Percentiles rank a stretch among this genome's conserved stretches.
Conservation (phyloP, 53 echinoderm and acorn worm genomes). For the Mesocentrotus franciscanus region DNA sequence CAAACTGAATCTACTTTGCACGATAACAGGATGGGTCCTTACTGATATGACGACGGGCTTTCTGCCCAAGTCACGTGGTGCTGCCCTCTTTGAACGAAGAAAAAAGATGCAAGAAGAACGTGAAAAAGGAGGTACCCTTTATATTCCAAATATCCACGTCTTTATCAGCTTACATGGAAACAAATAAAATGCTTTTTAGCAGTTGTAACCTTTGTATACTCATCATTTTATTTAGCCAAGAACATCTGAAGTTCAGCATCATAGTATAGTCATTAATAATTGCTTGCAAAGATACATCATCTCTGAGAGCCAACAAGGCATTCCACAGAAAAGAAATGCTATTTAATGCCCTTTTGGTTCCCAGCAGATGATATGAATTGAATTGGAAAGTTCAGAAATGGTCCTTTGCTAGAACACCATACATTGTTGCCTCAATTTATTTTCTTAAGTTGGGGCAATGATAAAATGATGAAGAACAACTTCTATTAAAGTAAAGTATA, state of each 20-base stretch:
- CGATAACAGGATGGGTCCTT: conserved; percentile 56
- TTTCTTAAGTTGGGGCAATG: no score
- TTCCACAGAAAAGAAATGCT: no score
- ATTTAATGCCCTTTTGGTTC: no score
- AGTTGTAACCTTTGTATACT: background rate
- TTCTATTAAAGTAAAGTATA: no score
- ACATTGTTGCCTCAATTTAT: no score
- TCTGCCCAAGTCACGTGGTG: conserved; percentile 56
- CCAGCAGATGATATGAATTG: background rate
- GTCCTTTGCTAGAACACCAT: background rate
- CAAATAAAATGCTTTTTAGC: background rate
- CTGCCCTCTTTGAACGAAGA: conserved; percentile 57
- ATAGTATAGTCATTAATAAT: background rate
- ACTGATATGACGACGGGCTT: conserved; percentile 64
- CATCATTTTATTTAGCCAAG: background rate
- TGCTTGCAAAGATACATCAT: background rate
- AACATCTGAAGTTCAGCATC: background rate
- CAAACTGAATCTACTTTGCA: conserved; percentile 37
- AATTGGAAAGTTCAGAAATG: background rate
- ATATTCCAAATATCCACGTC: background rate
- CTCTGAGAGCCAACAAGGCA: no score
- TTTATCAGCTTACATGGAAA: background rate
- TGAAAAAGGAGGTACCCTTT: conserved; percentile 41
- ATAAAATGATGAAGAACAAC: no score
- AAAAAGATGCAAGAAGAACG: conserved; percentile 39